Percentiles rank a stretch among this genome's conserved stretches.
Evolutionary conservation across 1,140 invertebrate genomes (phyloP).

Genomic region (Cydia amplana): DNA sequence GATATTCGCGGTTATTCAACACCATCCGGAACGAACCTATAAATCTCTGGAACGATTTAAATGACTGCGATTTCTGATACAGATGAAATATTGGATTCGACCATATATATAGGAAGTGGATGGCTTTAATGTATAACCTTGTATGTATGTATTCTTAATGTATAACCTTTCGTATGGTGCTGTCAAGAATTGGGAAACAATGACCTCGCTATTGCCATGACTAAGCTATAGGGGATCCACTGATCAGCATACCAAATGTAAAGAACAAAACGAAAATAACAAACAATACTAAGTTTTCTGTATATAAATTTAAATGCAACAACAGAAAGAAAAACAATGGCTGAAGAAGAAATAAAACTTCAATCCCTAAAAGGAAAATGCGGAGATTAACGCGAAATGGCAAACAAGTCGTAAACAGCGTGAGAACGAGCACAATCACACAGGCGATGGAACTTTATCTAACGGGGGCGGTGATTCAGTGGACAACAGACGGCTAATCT

Average conservation of each 20-base stretch:
- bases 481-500: background rate
- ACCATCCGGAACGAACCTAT: background rate
- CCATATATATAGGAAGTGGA: background rate
- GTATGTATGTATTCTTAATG: too few species aligned
- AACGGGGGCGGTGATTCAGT: background rate
- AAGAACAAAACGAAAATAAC: too few species aligned
- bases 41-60: background rate
- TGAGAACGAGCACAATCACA: slow-evolving; percentile 10
- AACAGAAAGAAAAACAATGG: background rate
- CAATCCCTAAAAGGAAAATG: background rate
- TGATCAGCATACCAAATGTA: too few species aligned
- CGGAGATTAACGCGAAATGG: slow-evolving; percentile 3
- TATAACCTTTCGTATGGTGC: too few species aligned
- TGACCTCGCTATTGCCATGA: too few species aligned
- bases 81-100: background rate
- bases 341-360: background rate
- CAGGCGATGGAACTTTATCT: slow-evolving; percentile 25
- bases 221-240: too few species aligned
- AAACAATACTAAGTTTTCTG: background rate
- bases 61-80: background rate
- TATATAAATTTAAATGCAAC: background rate
- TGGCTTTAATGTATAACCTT: too few species aligned
- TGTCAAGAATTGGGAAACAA: too few species aligned
- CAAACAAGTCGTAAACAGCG: slow-evolving; percentile 25
- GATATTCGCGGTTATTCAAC: background rate